Percentiles rank a stretch among this genome's conserved stretches.
phyloP scores from a whole-genome alignment of 2,113 vertebrate species.

The Thalassoma bifasciatum region DNA sequence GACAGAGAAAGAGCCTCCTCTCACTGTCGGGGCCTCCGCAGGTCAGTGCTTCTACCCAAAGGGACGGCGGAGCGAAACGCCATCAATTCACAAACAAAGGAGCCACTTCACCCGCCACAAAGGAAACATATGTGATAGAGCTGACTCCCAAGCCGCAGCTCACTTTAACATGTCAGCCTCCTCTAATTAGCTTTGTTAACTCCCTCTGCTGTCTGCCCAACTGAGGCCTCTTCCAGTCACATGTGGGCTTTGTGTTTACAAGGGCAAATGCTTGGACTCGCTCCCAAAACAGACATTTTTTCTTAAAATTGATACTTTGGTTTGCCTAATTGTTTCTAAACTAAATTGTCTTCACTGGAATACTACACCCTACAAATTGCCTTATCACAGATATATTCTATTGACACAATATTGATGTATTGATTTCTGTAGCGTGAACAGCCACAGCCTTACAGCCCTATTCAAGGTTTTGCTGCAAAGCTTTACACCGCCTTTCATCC shows the following conservation, averaged over 20 bases:
- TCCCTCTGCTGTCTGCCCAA: slow-evolving; percentile 83
- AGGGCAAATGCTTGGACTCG: slow-evolving; percentile 71
- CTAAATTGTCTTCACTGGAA: slow-evolving; percentile 32
- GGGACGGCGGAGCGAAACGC: slow-evolving; percentile 84
- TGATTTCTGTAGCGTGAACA: slow-evolving; percentile 59
- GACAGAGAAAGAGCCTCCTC: slow-evolving; percentile 74
- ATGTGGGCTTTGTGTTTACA: slow-evolving; percentile 76
- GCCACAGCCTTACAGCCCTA: slow-evolving; percentile 35
- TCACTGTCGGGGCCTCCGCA: slow-evolving; percentile 82
- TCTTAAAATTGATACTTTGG: slow-evolving; percentile 31
- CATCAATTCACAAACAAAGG: slow-evolving; percentile 89
- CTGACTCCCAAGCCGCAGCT: slow-evolving; percentile 79
- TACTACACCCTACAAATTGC: slow-evolving; percentile 27
- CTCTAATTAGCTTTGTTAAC: slow-evolving; percentile 87
- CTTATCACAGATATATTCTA: slow-evolving; percentile 52
- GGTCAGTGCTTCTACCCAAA: slow-evolving; percentile 85
- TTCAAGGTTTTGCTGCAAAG: slow-evolving; percentile 48
- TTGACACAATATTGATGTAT: slow-evolving; percentile 70
- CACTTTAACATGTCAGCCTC: slow-evolving; percentile 85
- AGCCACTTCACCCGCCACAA: slow-evolving; percentile 83
- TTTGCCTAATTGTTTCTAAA: slow-evolving; percentile 57
- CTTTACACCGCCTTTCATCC: slow-evolving; percentile 32
- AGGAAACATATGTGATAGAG: slow-evolving; percentile 86
- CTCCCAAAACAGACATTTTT: slow-evolving; percentile 59
- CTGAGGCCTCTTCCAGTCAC: slow-evolving; percentile 77